Percentiles rank a stretch among this genome's conserved stretches.
These are phyloP conservation scores for Laothoe populi DNA, from an alignment of 2,888 invertebrate species.

Conservation along the genomic window DNA sequence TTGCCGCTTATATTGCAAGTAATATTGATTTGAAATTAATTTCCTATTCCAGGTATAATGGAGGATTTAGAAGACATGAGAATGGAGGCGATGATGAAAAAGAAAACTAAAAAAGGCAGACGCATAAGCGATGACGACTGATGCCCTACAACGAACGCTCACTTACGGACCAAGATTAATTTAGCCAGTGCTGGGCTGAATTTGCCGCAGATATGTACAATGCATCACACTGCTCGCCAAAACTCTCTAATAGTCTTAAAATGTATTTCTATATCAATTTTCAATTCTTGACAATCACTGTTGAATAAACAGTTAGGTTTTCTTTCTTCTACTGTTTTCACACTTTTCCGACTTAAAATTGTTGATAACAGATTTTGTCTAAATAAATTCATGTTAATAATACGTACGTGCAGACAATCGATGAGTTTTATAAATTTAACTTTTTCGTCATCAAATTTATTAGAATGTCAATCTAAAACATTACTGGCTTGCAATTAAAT, in stretches of 20 bases:
- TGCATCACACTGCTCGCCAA: not conserved
- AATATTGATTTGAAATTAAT: not conserved
- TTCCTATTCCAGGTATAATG: conserved; percentile 87
- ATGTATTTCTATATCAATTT: too few relatives aligned
- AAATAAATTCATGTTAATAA: too few relatives aligned
- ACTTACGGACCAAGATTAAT: conserved; percentile 13
- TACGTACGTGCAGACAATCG: too few relatives aligned
- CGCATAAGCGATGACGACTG: conserved; percentile 72
- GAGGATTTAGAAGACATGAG: conserved; percentile 97
- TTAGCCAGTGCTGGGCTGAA: not conserved
- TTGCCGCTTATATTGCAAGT: not conserved
- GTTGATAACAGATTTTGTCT: too few relatives aligned
- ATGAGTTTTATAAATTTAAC: too few relatives aligned
- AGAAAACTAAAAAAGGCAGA: conserved; percentile 85
- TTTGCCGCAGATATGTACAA: conserved; percentile 17
- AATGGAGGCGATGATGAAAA: conserved; percentile 92
- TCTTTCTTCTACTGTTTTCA: not conserved
- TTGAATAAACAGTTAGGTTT: not conserved
- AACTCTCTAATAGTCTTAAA: not conserved
- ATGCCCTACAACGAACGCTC: conserved; percentile 29
- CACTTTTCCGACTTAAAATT: not conserved
- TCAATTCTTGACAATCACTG: not conserved
- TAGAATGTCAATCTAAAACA: conserved; percentile 9
- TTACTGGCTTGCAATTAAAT: conserved; percentile 1
- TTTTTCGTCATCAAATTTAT: not conserved